Evolutionary conservation across 2,113 vertebrate genomes (phyloP), one percentile per base, ranked within the genome.

Genomic region (Austrofundulus limnaeus): DNA sequence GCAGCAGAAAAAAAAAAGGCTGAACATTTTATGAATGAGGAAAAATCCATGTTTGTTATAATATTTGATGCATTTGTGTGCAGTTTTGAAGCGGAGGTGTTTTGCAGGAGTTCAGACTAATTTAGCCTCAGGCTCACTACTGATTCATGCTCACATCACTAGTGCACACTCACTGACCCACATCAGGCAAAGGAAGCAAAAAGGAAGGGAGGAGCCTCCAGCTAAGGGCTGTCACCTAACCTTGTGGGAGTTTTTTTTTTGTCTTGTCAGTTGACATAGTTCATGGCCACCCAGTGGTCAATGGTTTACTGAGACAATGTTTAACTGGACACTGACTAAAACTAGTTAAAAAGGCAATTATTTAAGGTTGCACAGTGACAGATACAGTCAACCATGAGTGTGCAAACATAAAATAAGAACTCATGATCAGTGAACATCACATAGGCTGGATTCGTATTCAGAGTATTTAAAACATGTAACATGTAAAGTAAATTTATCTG

Each of bases 101-200:
- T 21, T 31, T 47, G 49, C 10, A 12, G 54, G 19, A 51, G 25
- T 55, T 56, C 62, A 78, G 71, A 76, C 72, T 72, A 54, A 56
- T 61, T 50, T 54, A 38, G 76, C 89, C 82, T 80, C 55, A 24
- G 80, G 69, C 85, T 58, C 46, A 46, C 45, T 46, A 42, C 80
- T 55, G 55, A 66, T 76, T 85, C 62, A 72, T 73, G 72, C 66
- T 81, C 72, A 79, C 61, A 28, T 67, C 63, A 78, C 79, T 75
- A 84, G 54, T 83, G 61, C 83, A 58, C 65, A 85, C 66, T 75
- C 58, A 42, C 58, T 90, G 87, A 89, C 86, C 90, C 72, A 90
- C 70, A 90, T 82, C 71, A 76, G 17, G 69, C 50, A 82, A 66
- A 68, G 70, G 54, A 37, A 53, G 13, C 51, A n/a, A 16, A 49